Base-by-base conservation (phyloP, 2,113 vertebrate species). In the Caloenas nicobarica region DNA sequence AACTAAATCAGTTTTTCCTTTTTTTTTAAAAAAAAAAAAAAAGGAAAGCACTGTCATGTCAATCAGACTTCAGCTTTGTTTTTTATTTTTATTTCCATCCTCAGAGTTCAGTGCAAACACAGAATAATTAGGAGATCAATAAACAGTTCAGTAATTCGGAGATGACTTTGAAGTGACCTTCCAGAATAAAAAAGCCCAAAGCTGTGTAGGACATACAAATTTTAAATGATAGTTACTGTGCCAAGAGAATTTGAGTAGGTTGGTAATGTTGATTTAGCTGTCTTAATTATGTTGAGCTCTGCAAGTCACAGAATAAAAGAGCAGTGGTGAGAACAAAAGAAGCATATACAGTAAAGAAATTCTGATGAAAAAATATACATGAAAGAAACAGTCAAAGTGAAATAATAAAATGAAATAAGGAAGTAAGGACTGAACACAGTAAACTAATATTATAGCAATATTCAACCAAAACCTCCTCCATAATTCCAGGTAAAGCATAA, bases 111-210 rank as follows among this genome's bases (percentile, higher is more conserved):
- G 22, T 80, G 53, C 66, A 97, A 92, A 89, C 66, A 95, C 46
- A 69, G 79, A 91, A 93, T 93, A 93, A 94, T 80, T 90, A 93
- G 56, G 79, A 92, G 84, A 97, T 95, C 88, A 93, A 86, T 91
- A 94, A 95, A 93, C 87, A 80, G 65, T 78, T 86, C 62, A 82
- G 92, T 74, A 84, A 93, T 94, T 88, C 73, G 71, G 56, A 92
- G 72, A 65, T 89, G 90, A 97, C 94, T 96, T 97, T 97, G 92
- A 92, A 82, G 72, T 93, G 81, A 96, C 95, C 93, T 97, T 96
- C 74, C 40, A 78, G 70, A 89, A 85, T 51, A 86, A 93, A 88
- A 84, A 82, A 89, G 11, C 84, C 58, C 36, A 64, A 73, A 86
- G 54, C 81, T 84, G 13, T 60, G 48, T 72, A 93, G 86, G 84